These are phyloP conservation scores for Dione juno DNA, from an alignment of 2,888 invertebrate genomes.

Conservation along the genomic window DNA sequence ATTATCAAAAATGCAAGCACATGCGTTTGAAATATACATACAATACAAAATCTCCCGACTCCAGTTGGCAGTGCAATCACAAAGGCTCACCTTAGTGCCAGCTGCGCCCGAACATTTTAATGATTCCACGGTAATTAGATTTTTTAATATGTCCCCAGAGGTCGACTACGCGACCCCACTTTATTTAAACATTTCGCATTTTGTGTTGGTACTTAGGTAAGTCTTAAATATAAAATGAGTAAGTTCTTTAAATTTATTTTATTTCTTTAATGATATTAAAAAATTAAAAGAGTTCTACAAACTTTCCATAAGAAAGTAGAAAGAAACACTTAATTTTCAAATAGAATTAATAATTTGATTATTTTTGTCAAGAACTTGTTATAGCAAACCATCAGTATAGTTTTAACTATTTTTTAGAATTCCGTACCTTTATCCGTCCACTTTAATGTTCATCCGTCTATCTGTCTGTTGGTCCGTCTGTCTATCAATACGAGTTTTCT, in stretches of 20 bases:
- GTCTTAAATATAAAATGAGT: slow-evolving; percentile 24
- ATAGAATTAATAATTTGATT: too few species aligned
- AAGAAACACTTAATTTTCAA: too few species aligned
- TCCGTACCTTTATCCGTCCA: too few species aligned
- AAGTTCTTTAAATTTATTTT: slow-evolving; percentile 6
- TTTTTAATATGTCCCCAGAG: slow-evolving; percentile 64
- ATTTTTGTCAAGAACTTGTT: too few species aligned
- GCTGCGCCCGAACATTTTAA: slow-evolving; percentile 58
- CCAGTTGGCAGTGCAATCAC: slow-evolving; percentile 33
- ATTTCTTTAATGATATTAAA: slow-evolving; percentile 7
- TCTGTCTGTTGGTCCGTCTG: too few species aligned
- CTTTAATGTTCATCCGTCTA: too few species aligned
- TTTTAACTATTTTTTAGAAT: too few species aligned
- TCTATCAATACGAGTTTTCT: too few species aligned
- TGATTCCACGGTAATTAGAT: slow-evolving; percentile 64
- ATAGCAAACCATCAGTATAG: too few species aligned
- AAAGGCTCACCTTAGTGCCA: slow-evolving; percentile 42
- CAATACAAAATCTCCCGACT: slow-evolving; percentile 1
- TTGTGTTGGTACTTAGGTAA: slow-evolving; percentile 27
- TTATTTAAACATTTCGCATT: slow-evolving; percentile 50
- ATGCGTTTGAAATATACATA: background rate
- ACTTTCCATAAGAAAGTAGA: too few species aligned
- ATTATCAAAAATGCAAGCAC: too few species aligned
- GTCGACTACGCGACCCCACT: slow-evolving; percentile 58
- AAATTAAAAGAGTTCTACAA: background rate